Percentiles rank a stretch among this genome's conserved stretches.
phyloP scores from a whole-genome alignment of 2,113 vertebrate species.

The Scopus umbretta region DNA sequence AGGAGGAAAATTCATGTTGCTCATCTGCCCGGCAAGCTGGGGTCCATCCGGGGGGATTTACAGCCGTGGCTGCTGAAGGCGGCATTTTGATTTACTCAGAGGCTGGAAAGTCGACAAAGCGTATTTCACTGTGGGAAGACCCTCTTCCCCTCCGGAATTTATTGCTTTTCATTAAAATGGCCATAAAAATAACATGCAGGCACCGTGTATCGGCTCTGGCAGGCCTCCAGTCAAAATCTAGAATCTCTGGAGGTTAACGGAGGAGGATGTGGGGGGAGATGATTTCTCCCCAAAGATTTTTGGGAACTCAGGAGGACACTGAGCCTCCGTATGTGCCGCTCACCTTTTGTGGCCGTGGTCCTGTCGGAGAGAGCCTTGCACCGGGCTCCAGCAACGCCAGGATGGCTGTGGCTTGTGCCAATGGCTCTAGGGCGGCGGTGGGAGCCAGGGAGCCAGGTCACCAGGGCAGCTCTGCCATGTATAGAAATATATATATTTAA shows the following conservation, averaged over 20 bases:
- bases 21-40: neutral
- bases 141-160: neutral
- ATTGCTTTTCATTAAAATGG: slow-evolving; percentile 1
- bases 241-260: neutral
- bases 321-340: neutral
- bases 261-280: neutral
- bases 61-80: neutral
- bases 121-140: neutral
- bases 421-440: neutral
- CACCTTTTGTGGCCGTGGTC: neutral
- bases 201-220: neutral
- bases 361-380: neutral
- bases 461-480: neutral
- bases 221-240: neutral
- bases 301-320: neutral
- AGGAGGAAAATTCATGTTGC: neutral
- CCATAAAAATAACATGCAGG: neutral
- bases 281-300: neutral
- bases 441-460: neutral
- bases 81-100: neutral
- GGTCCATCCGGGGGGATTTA: neutral
- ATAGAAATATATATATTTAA: neutral
- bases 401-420: accelerated
- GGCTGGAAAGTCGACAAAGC: neutral
- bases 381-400: neutral